Evolutionary conservation across 2,113 vertebrate species (phyloP), one percentile per base, ranked within the genome.

Genomic region (Phocoena phocoena): DNA sequence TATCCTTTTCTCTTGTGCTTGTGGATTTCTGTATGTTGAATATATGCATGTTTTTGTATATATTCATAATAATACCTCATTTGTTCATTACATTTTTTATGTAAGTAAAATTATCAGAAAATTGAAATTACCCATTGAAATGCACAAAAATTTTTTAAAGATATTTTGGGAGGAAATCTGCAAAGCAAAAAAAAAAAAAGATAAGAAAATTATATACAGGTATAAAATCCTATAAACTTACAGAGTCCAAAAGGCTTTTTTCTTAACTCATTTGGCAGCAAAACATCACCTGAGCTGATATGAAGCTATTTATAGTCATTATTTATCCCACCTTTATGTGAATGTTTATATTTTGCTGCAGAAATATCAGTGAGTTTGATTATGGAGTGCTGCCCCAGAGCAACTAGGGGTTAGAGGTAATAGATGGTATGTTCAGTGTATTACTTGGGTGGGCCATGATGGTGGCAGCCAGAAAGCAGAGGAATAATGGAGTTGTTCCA

Each of bases 251-350:
- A 95, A 89, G 73, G 0, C 71, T 84, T 93, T 94, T 86, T 90
- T 90, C 76, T 97, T 90, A 73, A 86, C 6, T 96, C 41, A 87
- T 65, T 53, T 96, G 87, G 44, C 36, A 93, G 33, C 58, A 90
- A 90, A 94, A 90, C 36, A 80, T 83, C n/a, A 58, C 25, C 58
- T 91, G 44, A 94, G 68, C 55, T 93, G 73, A 74, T 83, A 38
- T 1, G 36, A 68, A 71, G 53, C 26, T 90, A 28, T 88, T 87
- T 90, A 36, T 62, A 87, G 89, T 92, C 6, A 36, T 83, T 71
- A 18, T 93, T 85, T 96, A 96, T 80, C 41, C 50, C 1, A 83
- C 38, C 25, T 38, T 53, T 74, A 17, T 60, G 50, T 67, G 58
- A 74, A 14, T 95, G 65, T 70, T 76, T 96, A 25, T 82, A 9